Evolutionary conservation across 2,797 vertebrate genomes (phyloP), one percentile per base, ranked within the genome.

Genomic region (Necrosyrtes monachus): DNA sequence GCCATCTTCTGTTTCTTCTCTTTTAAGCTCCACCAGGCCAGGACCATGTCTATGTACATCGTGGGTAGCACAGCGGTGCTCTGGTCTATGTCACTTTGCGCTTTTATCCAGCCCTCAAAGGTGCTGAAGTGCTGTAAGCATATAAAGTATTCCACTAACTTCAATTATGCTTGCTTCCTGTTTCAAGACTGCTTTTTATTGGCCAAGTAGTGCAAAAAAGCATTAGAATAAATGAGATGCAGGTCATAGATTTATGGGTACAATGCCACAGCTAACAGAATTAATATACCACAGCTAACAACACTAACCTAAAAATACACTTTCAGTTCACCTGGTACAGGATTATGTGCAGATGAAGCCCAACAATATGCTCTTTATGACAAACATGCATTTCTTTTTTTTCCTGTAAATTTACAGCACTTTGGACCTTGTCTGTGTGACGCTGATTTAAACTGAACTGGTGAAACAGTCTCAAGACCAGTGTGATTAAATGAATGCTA

Each of bases 111-210:
- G 45, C 35, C 43, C 54, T 84, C 54, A 73, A 62, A 91, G 50
- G 72, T 85, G 68, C 60, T 90, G 85, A 94, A 79, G 54, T 92
- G 85, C 73, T 90, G 46, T 57, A 84, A 92, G 57, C 37, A 46
- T 28, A 23, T 17, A 45, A 91, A 41, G 48, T 72, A 85, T 83
- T 81, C 41, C 72, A 75, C n/a, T 68, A 27, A 77, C 81, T 88
- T 91, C 64, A 92, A 2, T n/a, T 59, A 33, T 50, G 25, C 41
- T 62, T 68, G 17, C 46, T 94, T 93, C 92, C 54, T 82, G 65
- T 48, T 88, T 90, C 59, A 72, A 60, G 64, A 28, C 41, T 78
- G 68, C 25, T 75, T 94, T 97, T 94, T 88, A 85, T 90, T 94
- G 56, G n/a, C 43, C 60, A 77, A 79, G 31, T 7, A 46, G 19